Evolutionary conservation across 2,888 invertebrate genomes (phyloP).

Genomic region (Colletes collaris): DNA sequence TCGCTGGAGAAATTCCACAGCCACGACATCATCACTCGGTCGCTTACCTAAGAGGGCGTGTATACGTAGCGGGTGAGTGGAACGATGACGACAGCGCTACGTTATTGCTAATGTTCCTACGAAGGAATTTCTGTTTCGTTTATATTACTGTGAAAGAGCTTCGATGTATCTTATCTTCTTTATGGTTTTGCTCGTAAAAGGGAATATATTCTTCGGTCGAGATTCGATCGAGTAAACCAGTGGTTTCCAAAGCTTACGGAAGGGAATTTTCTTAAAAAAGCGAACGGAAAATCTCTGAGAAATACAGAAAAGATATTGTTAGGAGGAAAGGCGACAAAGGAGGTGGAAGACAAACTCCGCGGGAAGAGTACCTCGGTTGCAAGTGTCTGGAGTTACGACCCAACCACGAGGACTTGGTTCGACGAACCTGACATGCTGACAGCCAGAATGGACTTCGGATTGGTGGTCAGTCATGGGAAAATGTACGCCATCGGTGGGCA

Average conservation of each 20-base stretch:
- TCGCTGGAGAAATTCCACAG: conserved; percentile 88
- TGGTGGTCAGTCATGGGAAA: conserved; percentile 87
- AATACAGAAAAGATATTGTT: conserved; percentile 26
- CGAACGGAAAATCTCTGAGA: not conserved
- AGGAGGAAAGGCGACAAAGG: conserved; percentile 82
- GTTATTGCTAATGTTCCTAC: not conserved
- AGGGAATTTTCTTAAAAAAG: too few relatives aligned
- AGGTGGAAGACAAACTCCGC: conserved; percentile 84
- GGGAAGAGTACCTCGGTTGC: conserved; percentile 86
- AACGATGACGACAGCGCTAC: conserved; percentile 1
- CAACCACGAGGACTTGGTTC: conserved; percentile 87
- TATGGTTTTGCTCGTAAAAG: too few relatives aligned
- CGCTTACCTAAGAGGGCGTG: conserved; percentile 86
- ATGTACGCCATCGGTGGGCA: conserved; percentile 90
- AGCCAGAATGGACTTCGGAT: conserved; percentile 88
- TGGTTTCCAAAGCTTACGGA: too few relatives aligned
- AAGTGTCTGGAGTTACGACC: conserved; percentile 89
- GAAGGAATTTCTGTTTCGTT: too few relatives aligned
- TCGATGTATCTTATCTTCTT: too few relatives aligned
- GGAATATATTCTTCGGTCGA: too few relatives aligned
- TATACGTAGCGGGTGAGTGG: conserved; percentile 87
- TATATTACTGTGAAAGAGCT: too few relatives aligned
- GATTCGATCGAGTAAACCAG: too few relatives aligned
- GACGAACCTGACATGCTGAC: conserved; percentile 86
- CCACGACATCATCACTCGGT: conserved; percentile 89